Base-by-base conservation (phyloP, 1,140 invertebrate species). In the Propsilocerus akamusi region DNA sequence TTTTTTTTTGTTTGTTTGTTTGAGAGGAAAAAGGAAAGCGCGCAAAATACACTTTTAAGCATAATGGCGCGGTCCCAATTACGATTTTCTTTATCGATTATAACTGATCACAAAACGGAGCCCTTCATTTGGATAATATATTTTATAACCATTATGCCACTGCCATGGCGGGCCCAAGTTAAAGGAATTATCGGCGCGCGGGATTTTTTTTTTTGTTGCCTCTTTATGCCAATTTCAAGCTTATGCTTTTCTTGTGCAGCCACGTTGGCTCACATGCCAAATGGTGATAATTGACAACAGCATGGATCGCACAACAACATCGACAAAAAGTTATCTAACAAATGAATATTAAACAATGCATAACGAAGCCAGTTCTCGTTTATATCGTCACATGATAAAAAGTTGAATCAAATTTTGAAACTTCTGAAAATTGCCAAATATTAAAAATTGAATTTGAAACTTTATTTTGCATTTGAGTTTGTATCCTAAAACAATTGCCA, bases 331-430 rank as follows among this genome's bases (percentile, higher is more conserved):
- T 41, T 41, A 41, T 41, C 8, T 20, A 41, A 41, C 34, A 41
- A 41, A 41, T 41, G 34, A 41, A 41, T 41, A 41, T 41, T 41
- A 41, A 41, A 41, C 34, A 41, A 41, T 41, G 34, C 28, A 11
- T 11, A 11, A 30, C n/a, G n/a, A n/a, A n/a, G n/a, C n/a, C n/a
- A n/a, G n/a, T n/a, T n/a, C n/a, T n/a, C n/a, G n/a, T n/a, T n/a
- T n/a, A n/a, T n/a, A n/a, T n/a, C n/a, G n/a, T n/a, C n/a, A n/a
- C n/a, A n/a, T n/a, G n/a, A n/a, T n/a, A n/a, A n/a, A n/a, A n/a
- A n/a, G n/a, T n/a, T n/a, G n/a, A n/a, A n/a, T n/a, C n/a, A n/a
- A n/a, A n/a, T n/a, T n/a, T n/a, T n/a, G n/a, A n/a, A n/a, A n/a
- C n/a, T n/a, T n/a, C n/a, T n/a, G n/a, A n/a, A n/a, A n/a, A n/a